Conservation (phyloP, 1,140 invertebrate species). For the Mycetomoellerius zeteki region DNA sequence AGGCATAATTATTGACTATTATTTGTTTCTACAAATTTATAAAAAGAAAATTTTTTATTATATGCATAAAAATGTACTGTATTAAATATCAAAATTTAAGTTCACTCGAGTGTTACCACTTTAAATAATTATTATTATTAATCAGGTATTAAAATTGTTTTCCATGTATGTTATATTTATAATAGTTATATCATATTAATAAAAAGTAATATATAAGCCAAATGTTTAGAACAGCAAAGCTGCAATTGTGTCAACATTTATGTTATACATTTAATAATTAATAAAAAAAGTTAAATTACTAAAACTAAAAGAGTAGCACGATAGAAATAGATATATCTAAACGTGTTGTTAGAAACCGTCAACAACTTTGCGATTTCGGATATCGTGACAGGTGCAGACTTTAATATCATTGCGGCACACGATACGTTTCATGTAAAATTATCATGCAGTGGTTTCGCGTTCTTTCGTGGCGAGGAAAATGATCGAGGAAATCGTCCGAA, state of each 20-base stretch:
- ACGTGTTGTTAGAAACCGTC: not conserved
- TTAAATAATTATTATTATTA: not conserved
- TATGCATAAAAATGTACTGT: not conserved
- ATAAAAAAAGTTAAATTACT: not conserved
- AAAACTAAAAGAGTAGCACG: not conserved
- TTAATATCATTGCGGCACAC: not conserved
- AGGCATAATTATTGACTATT: conserved; percentile 8
- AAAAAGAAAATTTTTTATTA: not conserved
- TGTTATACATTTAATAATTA: not conserved
- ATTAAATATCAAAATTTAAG: not conserved
- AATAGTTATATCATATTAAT: not conserved
- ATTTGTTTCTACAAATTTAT: not conserved
- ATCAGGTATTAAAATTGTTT: not conserved
- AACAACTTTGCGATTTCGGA: no score
- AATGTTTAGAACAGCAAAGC: not conserved
- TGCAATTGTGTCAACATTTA: not conserved
- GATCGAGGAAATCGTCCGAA: not conserved
- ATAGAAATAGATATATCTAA: not conserved
- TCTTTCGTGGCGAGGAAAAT: not conserved
- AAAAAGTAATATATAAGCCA: not conserved
- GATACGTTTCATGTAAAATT: not conserved
- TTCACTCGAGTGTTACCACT: not conserved
- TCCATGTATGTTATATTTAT: not conserved
- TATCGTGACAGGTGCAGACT: no score
- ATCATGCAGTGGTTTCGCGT: not conserved